Percentiles rank a stretch among this genome's conserved stretches.
Evolutionary conservation across 1,140 invertebrate genomes (phyloP).

Genomic region (Drosophila truncata): DNA sequence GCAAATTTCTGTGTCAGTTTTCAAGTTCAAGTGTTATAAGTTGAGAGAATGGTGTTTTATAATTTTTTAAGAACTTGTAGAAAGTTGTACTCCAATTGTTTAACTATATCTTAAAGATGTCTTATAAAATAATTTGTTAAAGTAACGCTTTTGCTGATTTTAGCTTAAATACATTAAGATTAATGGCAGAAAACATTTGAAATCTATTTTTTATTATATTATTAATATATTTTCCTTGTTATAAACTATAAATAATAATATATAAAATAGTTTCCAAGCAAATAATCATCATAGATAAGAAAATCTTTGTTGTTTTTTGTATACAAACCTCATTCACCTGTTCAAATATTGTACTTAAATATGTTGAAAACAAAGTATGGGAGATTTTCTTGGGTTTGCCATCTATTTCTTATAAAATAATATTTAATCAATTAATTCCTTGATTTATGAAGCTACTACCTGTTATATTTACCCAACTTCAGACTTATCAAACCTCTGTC

Average conservation of each 20-base stretch:
- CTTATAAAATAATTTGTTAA: background rate
- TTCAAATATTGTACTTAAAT: background rate
- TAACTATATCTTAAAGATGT: background rate
- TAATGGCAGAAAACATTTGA: background rate
- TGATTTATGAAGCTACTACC: background rate
- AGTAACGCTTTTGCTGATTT: background rate
- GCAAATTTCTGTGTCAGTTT: background rate
- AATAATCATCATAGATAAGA: constrained; percentile 2
- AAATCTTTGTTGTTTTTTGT: background rate
- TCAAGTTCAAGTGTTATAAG: background rate
- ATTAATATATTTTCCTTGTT: background rate
- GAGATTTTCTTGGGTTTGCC: background rate
- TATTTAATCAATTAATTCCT: background rate
- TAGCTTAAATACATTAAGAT: background rate
- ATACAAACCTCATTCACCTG: background rate
- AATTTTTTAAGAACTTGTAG: background rate
- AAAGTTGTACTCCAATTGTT: background rate
- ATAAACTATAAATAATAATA: background rate
- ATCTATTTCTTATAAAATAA: background rate
- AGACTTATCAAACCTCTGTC: too few relatives aligned
- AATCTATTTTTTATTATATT: background rate
- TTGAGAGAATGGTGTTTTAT: too few relatives aligned
- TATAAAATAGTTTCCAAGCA: background rate
- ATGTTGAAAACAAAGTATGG: background rate
- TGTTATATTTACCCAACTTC: background rate